Conservation (phyloP, 2,888 invertebrate species). For the Cristatella mucedo region DNA sequence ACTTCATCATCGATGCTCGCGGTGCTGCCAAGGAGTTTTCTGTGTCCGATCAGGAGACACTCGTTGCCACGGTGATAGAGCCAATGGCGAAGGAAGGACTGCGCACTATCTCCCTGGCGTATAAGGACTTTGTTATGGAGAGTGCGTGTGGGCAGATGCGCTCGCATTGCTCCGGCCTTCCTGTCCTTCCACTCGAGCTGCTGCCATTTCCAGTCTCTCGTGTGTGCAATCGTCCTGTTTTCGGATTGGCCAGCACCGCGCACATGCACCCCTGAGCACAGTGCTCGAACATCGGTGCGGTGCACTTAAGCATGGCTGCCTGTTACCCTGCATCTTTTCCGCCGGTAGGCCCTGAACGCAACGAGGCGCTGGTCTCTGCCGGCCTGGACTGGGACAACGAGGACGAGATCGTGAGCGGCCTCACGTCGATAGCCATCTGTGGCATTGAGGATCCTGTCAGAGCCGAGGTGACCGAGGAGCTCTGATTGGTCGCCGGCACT, state of each 20-base stretch:
- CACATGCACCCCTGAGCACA: too few species aligned
- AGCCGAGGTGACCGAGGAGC: slow-evolving; percentile 77
- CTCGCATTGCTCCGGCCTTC: too few species aligned
- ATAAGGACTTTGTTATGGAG: slow-evolving; percentile 88
- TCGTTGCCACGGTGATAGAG: slow-evolving; percentile 83
- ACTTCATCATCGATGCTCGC: slow-evolving; percentile 32
- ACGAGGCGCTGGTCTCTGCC: not conserved
- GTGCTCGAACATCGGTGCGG: too few species aligned
- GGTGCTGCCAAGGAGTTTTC: slow-evolving; percentile 81
- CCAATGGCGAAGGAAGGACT: slow-evolving; percentile 96
- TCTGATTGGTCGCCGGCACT: too few species aligned
- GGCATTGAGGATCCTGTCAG: slow-evolving; percentile 98
- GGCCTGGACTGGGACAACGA: slow-evolving; percentile 73
- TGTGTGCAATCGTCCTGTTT: too few species aligned
- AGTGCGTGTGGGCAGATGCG: too few species aligned
- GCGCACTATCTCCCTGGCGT: slow-evolving; percentile 84
- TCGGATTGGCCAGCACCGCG: too few species aligned
- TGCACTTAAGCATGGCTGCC: too few species aligned
- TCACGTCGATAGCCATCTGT: slow-evolving; percentile 86
- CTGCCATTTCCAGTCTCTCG: too few species aligned
- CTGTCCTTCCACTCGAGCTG: too few species aligned
- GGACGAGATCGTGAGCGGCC: slow-evolving; percentile 71
- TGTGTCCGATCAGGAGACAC: slow-evolving; percentile 73
- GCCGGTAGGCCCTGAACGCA: slow-evolving; percentile 45
- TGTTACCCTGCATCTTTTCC: too few species aligned